Evolutionary conservation across 2,113 vertebrate genomes (phyloP).

Genomic region (Zeus faber): DNA sequence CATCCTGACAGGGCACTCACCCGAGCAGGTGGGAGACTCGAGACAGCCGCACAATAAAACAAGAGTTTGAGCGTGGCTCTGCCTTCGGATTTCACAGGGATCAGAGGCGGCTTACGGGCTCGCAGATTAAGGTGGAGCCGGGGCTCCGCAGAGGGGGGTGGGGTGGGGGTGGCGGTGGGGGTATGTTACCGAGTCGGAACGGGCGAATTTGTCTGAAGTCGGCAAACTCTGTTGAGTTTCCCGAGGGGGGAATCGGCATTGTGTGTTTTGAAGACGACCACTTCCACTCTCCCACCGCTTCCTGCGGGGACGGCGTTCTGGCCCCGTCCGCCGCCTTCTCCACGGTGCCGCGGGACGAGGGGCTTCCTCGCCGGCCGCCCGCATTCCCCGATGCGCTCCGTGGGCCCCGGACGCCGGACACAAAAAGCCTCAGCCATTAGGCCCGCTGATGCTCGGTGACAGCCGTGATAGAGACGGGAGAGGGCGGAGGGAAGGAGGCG

Average conservation of each 20-base stretch:
- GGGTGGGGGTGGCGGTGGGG: too few relatives aligned
- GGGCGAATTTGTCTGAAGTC: too few relatives aligned
- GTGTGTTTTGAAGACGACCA: too few relatives aligned
- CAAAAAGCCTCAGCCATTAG: conserved; percentile 61
- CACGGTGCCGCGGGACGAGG: conserved; percentile 35
- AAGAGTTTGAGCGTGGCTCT: conserved; percentile 2
- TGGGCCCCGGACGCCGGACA: conserved; percentile 42
- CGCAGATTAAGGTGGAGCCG: conserved; percentile 28
- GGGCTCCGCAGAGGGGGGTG: background rate
- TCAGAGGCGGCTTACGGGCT: conserved; percentile 31
- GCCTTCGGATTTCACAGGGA: conserved; percentile 32
- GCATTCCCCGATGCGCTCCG: conserved; percentile 46
- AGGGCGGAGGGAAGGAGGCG: conserved; percentile 26
- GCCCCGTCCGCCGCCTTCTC: conserved; percentile 19
- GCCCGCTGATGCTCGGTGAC: conserved; percentile 62
- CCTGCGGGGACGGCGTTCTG: conserved; percentile 27
- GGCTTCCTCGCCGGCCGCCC: conserved; percentile 38
- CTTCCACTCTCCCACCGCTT: conserved; percentile 48
- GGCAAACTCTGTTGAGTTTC: too few relatives aligned
- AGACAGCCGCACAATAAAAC: conserved; percentile 28
- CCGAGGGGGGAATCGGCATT: too few relatives aligned
- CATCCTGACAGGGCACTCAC: conserved; percentile 15
- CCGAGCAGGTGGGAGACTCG: conserved; percentile 37
- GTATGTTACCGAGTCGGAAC: too few relatives aligned
- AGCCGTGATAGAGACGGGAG: conserved; percentile 56